These are phyloP conservation scores for Drosophila parvula DNA, from an alignment of 1,140 invertebrate species.

Conservation along the genomic window DNA sequence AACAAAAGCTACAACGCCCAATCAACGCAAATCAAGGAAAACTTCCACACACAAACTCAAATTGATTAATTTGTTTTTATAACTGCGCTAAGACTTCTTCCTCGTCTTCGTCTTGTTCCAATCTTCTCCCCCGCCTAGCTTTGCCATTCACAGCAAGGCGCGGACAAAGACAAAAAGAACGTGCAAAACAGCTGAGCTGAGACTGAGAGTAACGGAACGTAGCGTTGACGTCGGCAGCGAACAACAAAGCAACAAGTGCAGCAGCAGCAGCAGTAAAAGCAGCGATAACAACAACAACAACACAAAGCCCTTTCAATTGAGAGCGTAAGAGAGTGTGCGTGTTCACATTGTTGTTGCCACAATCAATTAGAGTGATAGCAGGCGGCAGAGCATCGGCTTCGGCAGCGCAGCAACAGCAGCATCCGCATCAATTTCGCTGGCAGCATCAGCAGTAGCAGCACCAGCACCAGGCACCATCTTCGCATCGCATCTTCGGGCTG, in stretches of 20 bases:
- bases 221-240: conserved; percentile 29
- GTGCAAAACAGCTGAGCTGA: conserved; percentile 70
- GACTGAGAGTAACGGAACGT: conserved; percentile 55
- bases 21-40: conserved; percentile 67
- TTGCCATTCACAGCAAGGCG: conserved; percentile 58
- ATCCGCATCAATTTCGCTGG: conserved; percentile 52
- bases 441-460: conserved; percentile 22
- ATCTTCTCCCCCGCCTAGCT: conserved; percentile 7
- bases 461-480: conserved; percentile 31
- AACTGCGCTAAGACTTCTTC: background rate
- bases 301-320: conserved; percentile 42
- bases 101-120: background rate
- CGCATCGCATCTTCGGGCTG: conserved; percentile 23
- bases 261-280: conserved; percentile 10
- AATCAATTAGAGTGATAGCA: conserved; percentile 59
- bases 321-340: conserved; percentile 5
- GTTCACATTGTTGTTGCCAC: conserved; percentile 41
- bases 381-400: conserved; percentile 31
- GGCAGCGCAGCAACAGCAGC: conserved; percentile 43
- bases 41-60: conserved; percentile 45
- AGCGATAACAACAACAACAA: conserved; percentile 12
- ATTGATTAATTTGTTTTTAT: conserved; percentile 75
- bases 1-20: conserved; percentile 43
- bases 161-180: conserved; percentile 41
- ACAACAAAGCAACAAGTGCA: conserved; percentile 55